Evolutionary conservation across 2,113 vertebrate genomes (phyloP).

Genomic region (Saguinus midas): DNA sequence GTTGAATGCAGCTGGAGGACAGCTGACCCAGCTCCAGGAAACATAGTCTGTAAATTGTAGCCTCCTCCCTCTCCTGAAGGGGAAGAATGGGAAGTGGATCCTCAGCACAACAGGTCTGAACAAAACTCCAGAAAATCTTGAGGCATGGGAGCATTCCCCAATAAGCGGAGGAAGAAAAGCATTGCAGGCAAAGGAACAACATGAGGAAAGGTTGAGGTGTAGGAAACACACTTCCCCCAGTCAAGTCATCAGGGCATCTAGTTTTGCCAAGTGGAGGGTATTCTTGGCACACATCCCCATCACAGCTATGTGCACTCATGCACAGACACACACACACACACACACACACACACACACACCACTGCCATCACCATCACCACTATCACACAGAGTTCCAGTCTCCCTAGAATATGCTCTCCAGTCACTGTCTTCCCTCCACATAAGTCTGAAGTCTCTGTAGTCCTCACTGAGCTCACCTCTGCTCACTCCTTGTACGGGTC

Average conservation of each 20-base stretch:
- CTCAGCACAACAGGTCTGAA: background rate
- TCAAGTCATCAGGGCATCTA: background rate
- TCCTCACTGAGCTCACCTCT: background rate
- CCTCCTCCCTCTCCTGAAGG: background rate
- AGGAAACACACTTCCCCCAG: background rate
- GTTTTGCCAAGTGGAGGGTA: background rate
- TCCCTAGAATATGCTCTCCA: background rate
- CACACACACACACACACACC: background rate
- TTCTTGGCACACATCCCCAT: background rate
- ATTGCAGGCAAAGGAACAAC: background rate
- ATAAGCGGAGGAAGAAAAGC: background rate
- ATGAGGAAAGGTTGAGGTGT: background rate
- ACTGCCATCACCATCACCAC: background rate
- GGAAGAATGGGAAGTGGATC: background rate
- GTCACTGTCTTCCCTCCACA: background rate
- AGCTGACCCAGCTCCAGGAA: background rate
- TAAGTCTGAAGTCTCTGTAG: background rate
- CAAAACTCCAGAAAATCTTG: background rate
- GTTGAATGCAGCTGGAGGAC: background rate
- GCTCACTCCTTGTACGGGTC: background rate
- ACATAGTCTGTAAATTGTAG: background rate
- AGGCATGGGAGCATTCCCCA: background rate
- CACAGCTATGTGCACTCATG: background rate
- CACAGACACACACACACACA: fast-evolving
- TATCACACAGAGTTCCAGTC: background rate